These are phyloP conservation scores for Salvator merianae DNA, from an alignment of 2,113 vertebrate species.

Conservation along the genomic window DNA sequence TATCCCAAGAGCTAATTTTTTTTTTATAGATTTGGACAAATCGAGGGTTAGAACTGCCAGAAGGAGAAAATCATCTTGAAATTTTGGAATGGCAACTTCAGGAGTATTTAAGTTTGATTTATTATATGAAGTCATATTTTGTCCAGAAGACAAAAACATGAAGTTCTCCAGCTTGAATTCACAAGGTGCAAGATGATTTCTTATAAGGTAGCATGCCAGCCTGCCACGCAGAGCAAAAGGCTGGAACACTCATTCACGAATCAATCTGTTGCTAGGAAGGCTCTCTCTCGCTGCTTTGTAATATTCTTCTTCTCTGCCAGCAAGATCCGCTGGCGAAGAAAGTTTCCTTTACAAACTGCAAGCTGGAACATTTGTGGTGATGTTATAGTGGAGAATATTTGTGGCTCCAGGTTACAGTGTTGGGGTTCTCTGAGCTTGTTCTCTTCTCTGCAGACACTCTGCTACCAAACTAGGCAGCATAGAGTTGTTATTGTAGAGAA, in stretches of 20 bases:
- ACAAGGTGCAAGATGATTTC: background rate
- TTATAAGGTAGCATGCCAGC: background rate
- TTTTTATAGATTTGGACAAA: background rate
- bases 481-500: no score
- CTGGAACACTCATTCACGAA: background rate
- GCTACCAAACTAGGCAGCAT: no score
- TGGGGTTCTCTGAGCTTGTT: no score
- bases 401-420: no score
- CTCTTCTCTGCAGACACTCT: no score
- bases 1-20: background rate
- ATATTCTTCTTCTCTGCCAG: background rate
- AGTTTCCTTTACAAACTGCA: background rate
- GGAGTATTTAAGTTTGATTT: background rate
- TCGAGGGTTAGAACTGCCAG: background rate
- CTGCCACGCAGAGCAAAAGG: background rate
- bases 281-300: background rate
- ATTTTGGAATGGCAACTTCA: background rate
- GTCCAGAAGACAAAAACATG: no score
- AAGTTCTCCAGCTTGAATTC: background rate
- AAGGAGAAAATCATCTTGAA: background rate
- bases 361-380: no score
- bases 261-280: no score
- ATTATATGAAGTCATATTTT: background rate
- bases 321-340: background rate
- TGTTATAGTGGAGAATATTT: no score